Percentiles rank a stretch among this genome's conserved stretches.
Evolutionary conservation across 2,888 invertebrate genomes (phyloP).

Genomic region (Conomelus anceps): DNA sequence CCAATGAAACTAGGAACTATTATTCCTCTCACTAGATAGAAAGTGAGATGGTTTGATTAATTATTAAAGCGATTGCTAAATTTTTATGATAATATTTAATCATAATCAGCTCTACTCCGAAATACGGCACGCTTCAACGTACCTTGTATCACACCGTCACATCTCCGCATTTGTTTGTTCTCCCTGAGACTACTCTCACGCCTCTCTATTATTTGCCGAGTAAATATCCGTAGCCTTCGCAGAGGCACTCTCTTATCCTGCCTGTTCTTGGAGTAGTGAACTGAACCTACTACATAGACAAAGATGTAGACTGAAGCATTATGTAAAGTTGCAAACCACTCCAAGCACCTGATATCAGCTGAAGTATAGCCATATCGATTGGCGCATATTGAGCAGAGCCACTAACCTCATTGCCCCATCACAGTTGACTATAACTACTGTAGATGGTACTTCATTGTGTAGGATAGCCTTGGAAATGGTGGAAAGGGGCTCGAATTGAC

Average conservation of each 20-base stretch:
- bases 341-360: neutral
- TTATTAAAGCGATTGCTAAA: too few species aligned
- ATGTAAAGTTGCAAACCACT: neutral
- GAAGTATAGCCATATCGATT: neutral
- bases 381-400: neutral
- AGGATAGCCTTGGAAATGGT: neutral
- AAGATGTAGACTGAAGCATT: neutral
- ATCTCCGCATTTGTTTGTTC: neutral
- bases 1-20: too few species aligned
- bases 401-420: neutral
- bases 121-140: neutral
- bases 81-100: too few species aligned
- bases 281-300: neutral
- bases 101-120: too few species aligned
- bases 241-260: neutral
- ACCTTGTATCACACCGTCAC: neutral
- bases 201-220: neutral
- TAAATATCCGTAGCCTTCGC: neutral
- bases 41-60: too few species aligned
- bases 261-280: neutral
- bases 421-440: neutral
- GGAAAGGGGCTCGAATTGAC: neutral
- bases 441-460: neutral
- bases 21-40: too few species aligned
- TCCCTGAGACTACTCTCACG: neutral